These are phyloP conservation scores for Cnemophilus loriae DNA, from an alignment of 2,113 vertebrate genomes.

Conservation along the genomic window DNA sequence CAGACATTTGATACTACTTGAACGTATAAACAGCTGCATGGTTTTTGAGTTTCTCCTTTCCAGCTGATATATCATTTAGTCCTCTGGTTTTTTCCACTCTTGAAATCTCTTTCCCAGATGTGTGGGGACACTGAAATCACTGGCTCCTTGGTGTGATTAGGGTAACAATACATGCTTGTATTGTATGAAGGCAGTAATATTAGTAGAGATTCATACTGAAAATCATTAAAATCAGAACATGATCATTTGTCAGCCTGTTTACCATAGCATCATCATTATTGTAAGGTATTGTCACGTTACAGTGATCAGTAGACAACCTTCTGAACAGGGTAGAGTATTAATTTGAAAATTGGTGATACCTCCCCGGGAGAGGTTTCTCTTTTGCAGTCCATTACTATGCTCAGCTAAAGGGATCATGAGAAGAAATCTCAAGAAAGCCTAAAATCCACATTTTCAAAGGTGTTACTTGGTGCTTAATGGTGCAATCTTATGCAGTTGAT, in stretches of 20 bases:
- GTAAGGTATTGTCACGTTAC: background rate
- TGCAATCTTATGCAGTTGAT: background rate
- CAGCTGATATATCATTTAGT: background rate
- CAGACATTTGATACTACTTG: background rate
- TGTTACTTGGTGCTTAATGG: background rate
- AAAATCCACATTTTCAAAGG: background rate
- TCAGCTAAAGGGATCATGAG: background rate
- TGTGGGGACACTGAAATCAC: background rate
- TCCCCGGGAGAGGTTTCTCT: background rate
- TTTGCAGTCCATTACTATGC: background rate
- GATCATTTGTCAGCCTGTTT: background rate
- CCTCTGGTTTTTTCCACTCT: background rate
- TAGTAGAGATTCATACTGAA: background rate
- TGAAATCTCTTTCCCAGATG: constrained; percentile 24
- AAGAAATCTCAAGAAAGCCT: background rate
- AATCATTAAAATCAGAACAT: background rate
- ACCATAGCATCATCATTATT: accelerated
- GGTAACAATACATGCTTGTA: background rate
- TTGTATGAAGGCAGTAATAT: background rate
- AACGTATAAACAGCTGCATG: background rate
- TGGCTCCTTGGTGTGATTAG: background rate
- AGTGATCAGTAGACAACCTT: background rate
- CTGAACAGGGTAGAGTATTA: background rate
- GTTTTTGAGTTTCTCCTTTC: background rate
- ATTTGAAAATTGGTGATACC: background rate